phyloP scores from a whole-genome alignment of 2,113 vertebrate species.

The Tympanuchus pallidicinctus region DNA sequence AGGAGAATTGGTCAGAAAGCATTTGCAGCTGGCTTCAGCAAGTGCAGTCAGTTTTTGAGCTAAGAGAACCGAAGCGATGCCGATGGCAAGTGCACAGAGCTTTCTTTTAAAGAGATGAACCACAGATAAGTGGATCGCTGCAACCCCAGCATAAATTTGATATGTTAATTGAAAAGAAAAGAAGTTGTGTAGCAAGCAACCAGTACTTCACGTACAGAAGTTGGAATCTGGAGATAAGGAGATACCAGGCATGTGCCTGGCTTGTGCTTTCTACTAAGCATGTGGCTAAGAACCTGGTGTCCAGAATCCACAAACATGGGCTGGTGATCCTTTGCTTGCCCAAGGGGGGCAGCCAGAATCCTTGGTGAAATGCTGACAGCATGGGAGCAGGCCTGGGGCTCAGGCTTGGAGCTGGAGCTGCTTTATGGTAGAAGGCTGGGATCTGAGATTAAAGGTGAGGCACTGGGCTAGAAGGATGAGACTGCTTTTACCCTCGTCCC shows the following conservation, averaged over 20 bases:
- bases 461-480: not conserved
- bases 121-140: not conserved
- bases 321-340: not conserved
- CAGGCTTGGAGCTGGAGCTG: not conserved
- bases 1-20: not conserved
- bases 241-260: not conserved
- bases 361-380: not conserved
- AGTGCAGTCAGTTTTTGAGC: not conserved
- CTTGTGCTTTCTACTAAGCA: not conserved
- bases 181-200: not conserved
- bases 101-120: conserved; percentile 5
- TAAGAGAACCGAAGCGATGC: fast-evolving
- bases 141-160: not conserved
- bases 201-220: not conserved
- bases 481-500: not conserved
- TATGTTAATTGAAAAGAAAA: not conserved
- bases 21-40: not conserved
- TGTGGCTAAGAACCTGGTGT: not conserved
- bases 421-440: not conserved
- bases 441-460: not conserved
- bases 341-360: not conserved
- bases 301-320: not conserved
- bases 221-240: not conserved
- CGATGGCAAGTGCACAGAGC: not conserved
- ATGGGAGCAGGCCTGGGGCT: not conserved